Base-by-base conservation (phyloP, 2,888 invertebrate species). In the Apotomis capreana region DNA sequence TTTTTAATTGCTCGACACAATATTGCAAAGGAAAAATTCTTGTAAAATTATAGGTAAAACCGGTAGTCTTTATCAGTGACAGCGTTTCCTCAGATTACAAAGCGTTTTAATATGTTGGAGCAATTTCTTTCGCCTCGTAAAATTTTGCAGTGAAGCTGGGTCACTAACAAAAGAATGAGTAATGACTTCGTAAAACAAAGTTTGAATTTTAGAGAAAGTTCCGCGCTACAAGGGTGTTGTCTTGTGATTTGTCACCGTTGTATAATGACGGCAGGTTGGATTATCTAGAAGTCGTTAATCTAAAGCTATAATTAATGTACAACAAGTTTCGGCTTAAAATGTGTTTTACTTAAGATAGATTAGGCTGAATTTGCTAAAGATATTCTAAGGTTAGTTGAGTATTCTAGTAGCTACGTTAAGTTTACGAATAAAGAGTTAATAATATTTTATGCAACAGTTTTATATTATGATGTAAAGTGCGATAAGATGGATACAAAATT, bases 151-250 rank as follows among this genome's bases (percentile, higher is more conserved):
- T 87, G 84, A 79, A 81, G 84, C 84, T 83, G 82, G 80, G 86
- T 83, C 84, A 84, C 86, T 82, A 89, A 91, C 92, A 92, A 92
- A 91, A 91, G 91, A 88, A 91, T 92, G 92, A 92, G 80, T 91
- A 91, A 92, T 91, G 87, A 88, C 87, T 88, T 90, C 86, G 81
- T 82, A 82, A 88, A 90, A 91, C 92, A 90, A 92, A 92, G 91
- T 92, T 91, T 83, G 81, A 84, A 87, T 88, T 89, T 89, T 85
- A 82, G 84, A 78, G 84, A 65, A 65, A 65, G 78, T 76, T 83
- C 78, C 80, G 77, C 83, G 87, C 86, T 88, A 87, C 84, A 87
- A 85, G 84, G 81, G 84, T 78, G 87, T 85, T 87, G 85, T 86
- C 88, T 86, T 81, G 81, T 88, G 87, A 89, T 87, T 89, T 90